Evolutionary conservation across 2,888 invertebrate species (phyloP).

Genomic region (Teleogryllus oceanicus): DNA sequence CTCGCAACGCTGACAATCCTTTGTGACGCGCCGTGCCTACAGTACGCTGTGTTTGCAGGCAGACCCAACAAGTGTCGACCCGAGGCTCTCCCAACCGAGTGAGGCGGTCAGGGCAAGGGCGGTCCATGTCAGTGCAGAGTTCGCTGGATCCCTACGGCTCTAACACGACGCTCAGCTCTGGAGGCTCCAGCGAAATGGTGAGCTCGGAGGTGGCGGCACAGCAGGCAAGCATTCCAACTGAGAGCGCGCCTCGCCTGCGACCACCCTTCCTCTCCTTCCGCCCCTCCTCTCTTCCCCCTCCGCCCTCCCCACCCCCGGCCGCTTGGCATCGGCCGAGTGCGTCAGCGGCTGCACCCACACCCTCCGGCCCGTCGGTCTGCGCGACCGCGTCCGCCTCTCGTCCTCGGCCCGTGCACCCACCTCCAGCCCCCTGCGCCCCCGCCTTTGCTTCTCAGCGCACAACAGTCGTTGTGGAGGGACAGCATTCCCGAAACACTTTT

Average conservation of each 20-base stretch:
- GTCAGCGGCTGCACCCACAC: too few species aligned
- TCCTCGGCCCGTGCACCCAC: background rate
- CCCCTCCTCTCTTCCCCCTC: background rate
- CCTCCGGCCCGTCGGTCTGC: too few species aligned
- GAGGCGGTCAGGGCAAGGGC: constrained; percentile 72
- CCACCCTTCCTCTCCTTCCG: background rate
- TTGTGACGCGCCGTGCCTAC: background rate
- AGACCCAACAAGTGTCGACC: constrained; percentile 96
- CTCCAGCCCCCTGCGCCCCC: background rate
- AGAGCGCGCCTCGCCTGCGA: constrained; percentile 18
- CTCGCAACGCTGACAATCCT: too few species aligned
- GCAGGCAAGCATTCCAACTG: constrained; percentile 36
- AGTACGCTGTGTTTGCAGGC: constrained; percentile 67
- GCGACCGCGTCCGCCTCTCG: background rate
- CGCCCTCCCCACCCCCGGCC: background rate
- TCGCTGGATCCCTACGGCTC: constrained; percentile 87
- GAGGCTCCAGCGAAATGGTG: constrained; percentile 71
- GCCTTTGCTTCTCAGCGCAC: background rate
- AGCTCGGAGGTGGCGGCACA: constrained; percentile 39
- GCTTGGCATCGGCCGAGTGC: too few species aligned
- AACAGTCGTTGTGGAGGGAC: background rate
- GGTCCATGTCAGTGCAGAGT: constrained; percentile 90
- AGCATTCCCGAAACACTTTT: background rate
- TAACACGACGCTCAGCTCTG: constrained; percentile 84
- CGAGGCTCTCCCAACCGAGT: constrained; percentile 87